Evolutionary conservation across 2,113 vertebrate species (phyloP).

Genomic region (Ageneiosus marmoratus): DNA sequence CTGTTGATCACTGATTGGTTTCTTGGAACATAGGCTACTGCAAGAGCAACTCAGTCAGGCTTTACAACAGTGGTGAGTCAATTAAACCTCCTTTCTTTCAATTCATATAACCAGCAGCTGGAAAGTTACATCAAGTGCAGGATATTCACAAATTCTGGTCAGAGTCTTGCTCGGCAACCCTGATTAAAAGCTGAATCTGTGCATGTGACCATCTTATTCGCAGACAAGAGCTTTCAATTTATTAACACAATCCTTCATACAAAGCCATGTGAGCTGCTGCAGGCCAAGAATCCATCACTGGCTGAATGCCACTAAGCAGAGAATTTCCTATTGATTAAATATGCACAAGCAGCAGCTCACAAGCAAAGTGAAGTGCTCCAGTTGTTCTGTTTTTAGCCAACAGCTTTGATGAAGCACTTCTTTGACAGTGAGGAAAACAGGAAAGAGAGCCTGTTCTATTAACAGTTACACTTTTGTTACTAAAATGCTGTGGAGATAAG

Average conservation of each 20-base stretch:
- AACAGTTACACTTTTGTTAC: conserved; percentile 5
- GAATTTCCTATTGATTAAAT: conserved; percentile 20
- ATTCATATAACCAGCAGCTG: not conserved
- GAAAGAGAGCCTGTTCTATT: conserved; percentile 22
- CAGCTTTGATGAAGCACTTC: not conserved
- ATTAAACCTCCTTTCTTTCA: not conserved
- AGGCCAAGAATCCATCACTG: conserved; percentile 26
- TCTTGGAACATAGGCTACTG: not conserved
- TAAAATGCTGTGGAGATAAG: conserved; percentile 10
- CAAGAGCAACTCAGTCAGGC: not conserved
- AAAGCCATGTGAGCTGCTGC: conserved; percentile 20
- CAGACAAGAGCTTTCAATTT: not conserved
- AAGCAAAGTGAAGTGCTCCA: conserved; percentile 7
- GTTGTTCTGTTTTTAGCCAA: not conserved
- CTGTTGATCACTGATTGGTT: not conserved
- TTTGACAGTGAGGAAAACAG: conserved; percentile 15
- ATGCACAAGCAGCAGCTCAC: conserved; percentile 23
- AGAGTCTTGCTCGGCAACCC: not conserved
- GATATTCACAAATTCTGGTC: not conserved
- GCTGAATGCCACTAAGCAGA: conserved; percentile 15
- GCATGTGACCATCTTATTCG: not conserved
- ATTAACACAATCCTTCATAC: not conserved
- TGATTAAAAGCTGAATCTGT: conserved; percentile 10
- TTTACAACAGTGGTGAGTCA: not conserved
- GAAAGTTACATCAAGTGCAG: not conserved